Percentiles rank a stretch among this genome's conserved stretches.
Evolutionary conservation across 2,113 vertebrate genomes (phyloP).

Genomic region (Carassius gibelio): DNA sequence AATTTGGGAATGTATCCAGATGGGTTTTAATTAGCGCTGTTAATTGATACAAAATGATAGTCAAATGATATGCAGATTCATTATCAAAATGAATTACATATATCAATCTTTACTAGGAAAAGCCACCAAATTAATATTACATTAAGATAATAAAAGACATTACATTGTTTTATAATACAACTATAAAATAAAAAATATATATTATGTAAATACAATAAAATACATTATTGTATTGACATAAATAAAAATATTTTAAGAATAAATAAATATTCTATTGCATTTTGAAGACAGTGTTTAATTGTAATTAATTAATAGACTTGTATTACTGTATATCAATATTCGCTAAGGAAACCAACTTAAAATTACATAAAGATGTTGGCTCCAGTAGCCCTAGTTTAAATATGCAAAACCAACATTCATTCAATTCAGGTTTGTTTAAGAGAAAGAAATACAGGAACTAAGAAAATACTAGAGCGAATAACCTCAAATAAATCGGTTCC

Average conservation of each 20-base stretch:
- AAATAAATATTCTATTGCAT: too few species aligned
- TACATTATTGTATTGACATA: too few species aligned
- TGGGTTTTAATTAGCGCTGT: conserved; percentile 1
- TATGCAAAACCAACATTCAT: not conserved
- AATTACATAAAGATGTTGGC: not conserved
- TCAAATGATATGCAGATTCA: conserved; percentile 3
- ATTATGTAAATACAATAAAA: too few species aligned
- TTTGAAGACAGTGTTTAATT: too few species aligned
- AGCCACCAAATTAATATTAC: not conserved
- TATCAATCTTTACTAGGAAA: not conserved
- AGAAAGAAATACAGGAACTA: not conserved
- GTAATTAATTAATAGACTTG: too few species aligned
- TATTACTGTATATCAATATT: too few species aligned
- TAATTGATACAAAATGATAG: not conserved
- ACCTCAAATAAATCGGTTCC: not conserved
- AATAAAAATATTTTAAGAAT: too few species aligned
- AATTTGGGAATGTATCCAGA: not conserved
- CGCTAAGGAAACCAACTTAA: too few species aligned
- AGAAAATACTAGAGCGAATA: not conserved
- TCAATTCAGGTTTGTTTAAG: not conserved
- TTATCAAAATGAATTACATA: not conserved
- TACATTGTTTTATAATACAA: not conserved
- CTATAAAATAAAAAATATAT: too few species aligned
- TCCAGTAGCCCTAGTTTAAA: not conserved
- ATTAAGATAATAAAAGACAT: not conserved